These are phyloP conservation scores for Andrena bucephala DNA, from an alignment of 2,888 invertebrate genomes.

Conservation along the genomic window DNA sequence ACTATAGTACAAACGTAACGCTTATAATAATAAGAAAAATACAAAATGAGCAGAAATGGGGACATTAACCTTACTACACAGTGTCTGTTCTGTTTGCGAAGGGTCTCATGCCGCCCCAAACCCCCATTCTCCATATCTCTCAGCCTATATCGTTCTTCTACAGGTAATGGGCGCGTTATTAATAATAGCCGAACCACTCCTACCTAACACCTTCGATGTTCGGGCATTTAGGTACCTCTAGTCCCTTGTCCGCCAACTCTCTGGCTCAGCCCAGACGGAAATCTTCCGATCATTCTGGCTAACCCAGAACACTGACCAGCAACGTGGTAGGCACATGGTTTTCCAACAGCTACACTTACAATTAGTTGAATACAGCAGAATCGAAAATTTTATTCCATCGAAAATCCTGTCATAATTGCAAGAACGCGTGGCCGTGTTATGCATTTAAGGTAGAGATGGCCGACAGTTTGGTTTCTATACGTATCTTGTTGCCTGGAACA, in stretches of 20 bases:
- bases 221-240: constrained; percentile 52
- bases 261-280: not conserved
- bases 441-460: not conserved
- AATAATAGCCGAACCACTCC: constrained; percentile 71
- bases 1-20: too few relatives aligned
- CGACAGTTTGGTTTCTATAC: constrained; percentile 50
- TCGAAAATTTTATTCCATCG: too few relatives aligned
- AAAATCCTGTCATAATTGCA: too few relatives aligned
- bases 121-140: constrained; percentile 68
- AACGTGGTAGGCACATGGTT: too few relatives aligned
- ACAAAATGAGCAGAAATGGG: constrained; percentile 59
- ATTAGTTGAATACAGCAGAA: too few relatives aligned
- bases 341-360: too few relatives aligned
- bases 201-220: constrained; percentile 68
- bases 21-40: too few relatives aligned
- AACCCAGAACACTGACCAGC: too few relatives aligned
- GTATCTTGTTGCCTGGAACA: constrained; percentile 56
- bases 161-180: constrained; percentile 73
- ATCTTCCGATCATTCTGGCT: not conserved
- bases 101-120: constrained; percentile 52
- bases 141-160: constrained; percentile 68
- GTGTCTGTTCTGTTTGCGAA: constrained; percentile 60
- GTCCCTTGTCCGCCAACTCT: not conserved
- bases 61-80: constrained; percentile 65
- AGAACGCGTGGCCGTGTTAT: too few relatives aligned